Conservation (phyloP, 1,140 invertebrate species). For the Pollicipes pollicipes region DNA sequence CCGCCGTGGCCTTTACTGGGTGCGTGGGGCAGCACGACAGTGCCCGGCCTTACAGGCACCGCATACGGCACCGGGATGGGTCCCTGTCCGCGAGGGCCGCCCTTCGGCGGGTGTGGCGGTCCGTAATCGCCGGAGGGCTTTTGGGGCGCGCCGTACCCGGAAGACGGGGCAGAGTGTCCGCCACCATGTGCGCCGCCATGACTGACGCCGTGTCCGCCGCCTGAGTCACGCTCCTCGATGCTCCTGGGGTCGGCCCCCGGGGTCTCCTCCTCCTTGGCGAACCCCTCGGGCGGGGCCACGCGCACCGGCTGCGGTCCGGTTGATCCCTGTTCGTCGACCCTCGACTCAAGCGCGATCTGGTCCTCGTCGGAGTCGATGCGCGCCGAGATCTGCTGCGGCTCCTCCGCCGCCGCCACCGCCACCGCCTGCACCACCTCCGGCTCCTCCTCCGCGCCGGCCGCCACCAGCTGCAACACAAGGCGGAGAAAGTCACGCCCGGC, state of each 20-base stretch:
- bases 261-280: not conserved
- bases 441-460: not conserved
- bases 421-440: not conserved
- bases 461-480: not conserved
- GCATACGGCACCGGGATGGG: conserved; percentile 15
- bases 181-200: not conserved
- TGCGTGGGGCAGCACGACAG: conserved; percentile 12
- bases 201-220: not conserved
- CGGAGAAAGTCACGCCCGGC: not conserved
- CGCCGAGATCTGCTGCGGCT: not conserved
- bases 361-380: not conserved
- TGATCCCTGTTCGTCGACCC: not conserved
- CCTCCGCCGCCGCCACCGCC: not conserved
- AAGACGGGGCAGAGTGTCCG: not conserved
- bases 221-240: not conserved
- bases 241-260: not conserved
- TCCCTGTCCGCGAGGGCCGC: conserved; percentile 3
- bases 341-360: not conserved
- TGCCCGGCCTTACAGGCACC: conserved; percentile 13
- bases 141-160: not conserved
- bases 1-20: conserved; percentile 3
- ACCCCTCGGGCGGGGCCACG: not conserved
- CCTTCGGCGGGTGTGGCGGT: not conserved
- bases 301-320: not conserved
- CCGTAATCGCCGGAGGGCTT: not conserved